Conservation (phyloP, 2,888 invertebrate genomes). For the Mythimna pallens region DNA sequence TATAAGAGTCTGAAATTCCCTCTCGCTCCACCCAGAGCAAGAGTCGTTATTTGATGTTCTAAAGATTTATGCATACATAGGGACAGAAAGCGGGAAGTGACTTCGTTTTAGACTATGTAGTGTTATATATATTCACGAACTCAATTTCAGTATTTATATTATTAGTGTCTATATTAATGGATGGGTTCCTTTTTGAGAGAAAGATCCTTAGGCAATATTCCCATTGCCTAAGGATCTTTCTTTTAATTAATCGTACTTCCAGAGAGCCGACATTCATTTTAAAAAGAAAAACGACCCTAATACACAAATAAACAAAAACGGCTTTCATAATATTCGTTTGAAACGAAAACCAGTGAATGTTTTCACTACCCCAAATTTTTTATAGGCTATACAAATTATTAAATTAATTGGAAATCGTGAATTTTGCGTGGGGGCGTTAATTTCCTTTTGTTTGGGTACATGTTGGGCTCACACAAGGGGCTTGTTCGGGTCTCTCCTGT, state of each 20-base stretch:
- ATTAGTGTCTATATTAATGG: too few species aligned
- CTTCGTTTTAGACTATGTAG: too few species aligned
- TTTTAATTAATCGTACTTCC: slow-evolving; percentile 11
- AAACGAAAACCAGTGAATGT: slow-evolving; percentile 22
- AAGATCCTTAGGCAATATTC: too few species aligned
- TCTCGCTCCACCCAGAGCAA: too few species aligned
- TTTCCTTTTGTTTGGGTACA: slow-evolving; percentile 65
- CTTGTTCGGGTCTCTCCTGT: slow-evolving; percentile 43
- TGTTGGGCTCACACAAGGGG: slow-evolving; percentile 55
- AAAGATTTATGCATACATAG: too few species aligned
- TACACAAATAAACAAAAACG: slow-evolving; percentile 2
- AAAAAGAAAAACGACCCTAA: background rate
- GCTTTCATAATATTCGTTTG: background rate
- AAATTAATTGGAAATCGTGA: slow-evolving; percentile 64
- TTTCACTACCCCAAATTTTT: slow-evolving; percentile 44
- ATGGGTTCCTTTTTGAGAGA: too few species aligned
- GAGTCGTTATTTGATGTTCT: too few species aligned
- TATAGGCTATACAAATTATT: slow-evolving; percentile 55
- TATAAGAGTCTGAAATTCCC: too few species aligned
- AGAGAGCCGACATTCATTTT: background rate
- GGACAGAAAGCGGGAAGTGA: too few species aligned
- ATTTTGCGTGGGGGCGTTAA: slow-evolving; percentile 52
- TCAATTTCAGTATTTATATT: too few species aligned
- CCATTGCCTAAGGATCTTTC: background rate
- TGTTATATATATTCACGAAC: too few species aligned